Conservation (phyloP, 2,888 invertebrate genomes). For the Pollenia amentaria region DNA sequence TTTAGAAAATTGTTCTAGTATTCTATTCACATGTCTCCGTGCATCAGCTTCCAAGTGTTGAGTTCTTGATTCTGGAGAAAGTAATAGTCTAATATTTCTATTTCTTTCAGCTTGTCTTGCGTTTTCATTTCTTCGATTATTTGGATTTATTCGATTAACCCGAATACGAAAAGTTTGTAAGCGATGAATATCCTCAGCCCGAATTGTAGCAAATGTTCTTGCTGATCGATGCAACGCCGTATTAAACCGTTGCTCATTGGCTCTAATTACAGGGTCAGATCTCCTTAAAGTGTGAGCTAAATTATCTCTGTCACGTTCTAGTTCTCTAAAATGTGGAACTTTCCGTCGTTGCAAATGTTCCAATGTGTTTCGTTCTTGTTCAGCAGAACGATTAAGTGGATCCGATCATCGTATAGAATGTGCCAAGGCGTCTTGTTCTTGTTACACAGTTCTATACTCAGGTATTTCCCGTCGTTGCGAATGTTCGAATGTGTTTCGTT, state of each 20-base stretch:
- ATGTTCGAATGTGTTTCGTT: no score
- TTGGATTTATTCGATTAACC: neutral
- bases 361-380: no score
- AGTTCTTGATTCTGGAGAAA: neutral
- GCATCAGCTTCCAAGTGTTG: neutral
- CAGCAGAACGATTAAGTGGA: neutral
- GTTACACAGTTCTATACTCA: neutral
- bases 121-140: conserved; percentile 1
- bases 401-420: no score
- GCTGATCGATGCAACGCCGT: no score
- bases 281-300: no score
- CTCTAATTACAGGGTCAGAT: no score
- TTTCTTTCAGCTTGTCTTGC: neutral
- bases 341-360: no score
- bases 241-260: no score
- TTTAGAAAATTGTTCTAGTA: neutral
- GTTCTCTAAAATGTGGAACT: neutral
- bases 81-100: neutral
- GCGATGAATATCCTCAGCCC: neutral
- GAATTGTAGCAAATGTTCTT: neutral
- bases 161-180: neutral
- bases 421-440: neutral
- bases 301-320: neutral
- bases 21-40: neutral
- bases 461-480: neutral